Conservation (phyloP, 53 echinoderm and acorn worm genomes). For the Mesocentrotus franciscanus region DNA sequence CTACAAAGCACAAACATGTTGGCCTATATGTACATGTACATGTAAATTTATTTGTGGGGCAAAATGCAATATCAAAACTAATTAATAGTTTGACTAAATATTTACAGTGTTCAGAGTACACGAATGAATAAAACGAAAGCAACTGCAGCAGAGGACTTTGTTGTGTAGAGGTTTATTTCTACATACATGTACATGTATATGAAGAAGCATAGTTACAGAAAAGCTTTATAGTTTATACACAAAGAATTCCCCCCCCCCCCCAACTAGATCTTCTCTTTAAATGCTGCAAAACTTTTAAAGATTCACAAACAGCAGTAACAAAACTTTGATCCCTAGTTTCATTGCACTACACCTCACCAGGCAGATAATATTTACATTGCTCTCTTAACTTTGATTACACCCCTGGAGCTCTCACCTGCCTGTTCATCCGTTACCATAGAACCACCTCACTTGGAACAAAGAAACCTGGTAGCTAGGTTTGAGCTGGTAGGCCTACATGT, state of each 20-base stretch:
- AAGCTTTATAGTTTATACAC: no score
- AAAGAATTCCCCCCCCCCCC: neutral
- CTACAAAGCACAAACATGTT: no score
- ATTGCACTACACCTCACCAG: neutral
- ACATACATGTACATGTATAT: neutral
- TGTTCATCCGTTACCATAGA: slow-evolving; percentile 56
- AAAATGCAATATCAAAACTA: no score
- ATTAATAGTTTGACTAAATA: no score
- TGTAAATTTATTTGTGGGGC: no score
- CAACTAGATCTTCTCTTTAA: slow-evolving; percentile 30
- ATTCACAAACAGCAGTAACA: slow-evolving; percentile 26
- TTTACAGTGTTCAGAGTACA: no score
- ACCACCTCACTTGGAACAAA: slow-evolving; percentile 25
- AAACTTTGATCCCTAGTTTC: slow-evolving; percentile 51
- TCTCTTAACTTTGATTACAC: slow-evolving; percentile 22
- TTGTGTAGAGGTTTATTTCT: no score
- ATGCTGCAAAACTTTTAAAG: neutral
- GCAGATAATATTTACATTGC: slow-evolving; percentile 53
- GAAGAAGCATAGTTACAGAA: no score
- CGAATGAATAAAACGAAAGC: no score
- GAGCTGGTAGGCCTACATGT: neutral
- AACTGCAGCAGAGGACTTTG: no score
- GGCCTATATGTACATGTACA: no score
- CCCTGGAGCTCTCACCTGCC: neutral
- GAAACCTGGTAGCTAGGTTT: slow-evolving; percentile 18